Evolutionary conservation across 2,888 invertebrate species (phyloP).

Genomic region (Stictocephala bisonia): DNA sequence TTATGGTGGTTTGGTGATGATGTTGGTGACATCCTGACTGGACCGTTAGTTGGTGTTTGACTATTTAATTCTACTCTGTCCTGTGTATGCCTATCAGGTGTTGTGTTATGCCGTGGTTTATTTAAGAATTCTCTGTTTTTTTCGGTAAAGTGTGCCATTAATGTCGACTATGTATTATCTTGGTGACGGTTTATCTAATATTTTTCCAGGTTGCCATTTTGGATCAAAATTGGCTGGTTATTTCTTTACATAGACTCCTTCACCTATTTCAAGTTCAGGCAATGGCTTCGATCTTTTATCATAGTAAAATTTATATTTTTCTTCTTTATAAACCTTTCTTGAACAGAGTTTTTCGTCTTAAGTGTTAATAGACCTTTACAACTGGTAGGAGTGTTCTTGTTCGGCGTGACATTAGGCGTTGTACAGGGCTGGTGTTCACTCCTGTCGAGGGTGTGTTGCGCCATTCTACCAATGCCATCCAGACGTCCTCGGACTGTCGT

Average conservation of each 20-base stretch:
- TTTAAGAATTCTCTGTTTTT: no score
- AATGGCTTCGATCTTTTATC: slow-evolving; percentile 32
- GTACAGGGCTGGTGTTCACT: slow-evolving; percentile 52
- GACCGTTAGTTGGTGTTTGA: no score
- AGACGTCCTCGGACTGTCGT: slow-evolving; percentile 50
- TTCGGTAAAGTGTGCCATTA: neutral
- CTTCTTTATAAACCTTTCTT: slow-evolving; percentile 6
- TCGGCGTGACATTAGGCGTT: slow-evolving; percentile 50
- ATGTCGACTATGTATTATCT: neutral
- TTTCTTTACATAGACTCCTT: slow-evolving; percentile 36
- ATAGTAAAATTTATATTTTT: slow-evolving; percentile 27
- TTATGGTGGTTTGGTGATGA: no score
- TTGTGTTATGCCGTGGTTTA: no score
- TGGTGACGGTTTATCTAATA: neutral
- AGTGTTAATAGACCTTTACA: no score
- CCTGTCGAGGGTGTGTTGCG: slow-evolving; percentile 56
- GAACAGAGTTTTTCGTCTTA: no score
- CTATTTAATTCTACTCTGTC: no score
- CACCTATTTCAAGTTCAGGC: slow-evolving; percentile 27
- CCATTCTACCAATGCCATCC: slow-evolving; percentile 51
- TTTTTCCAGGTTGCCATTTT: neutral
- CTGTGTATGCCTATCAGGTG: no score
- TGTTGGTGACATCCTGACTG: no score
- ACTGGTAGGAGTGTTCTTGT: slow-evolving; percentile 45
- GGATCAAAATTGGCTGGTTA: neutral